phyloP scores from a whole-genome alignment of 2,797 vertebrate genomes.

The Mareca penelope region DNA sequence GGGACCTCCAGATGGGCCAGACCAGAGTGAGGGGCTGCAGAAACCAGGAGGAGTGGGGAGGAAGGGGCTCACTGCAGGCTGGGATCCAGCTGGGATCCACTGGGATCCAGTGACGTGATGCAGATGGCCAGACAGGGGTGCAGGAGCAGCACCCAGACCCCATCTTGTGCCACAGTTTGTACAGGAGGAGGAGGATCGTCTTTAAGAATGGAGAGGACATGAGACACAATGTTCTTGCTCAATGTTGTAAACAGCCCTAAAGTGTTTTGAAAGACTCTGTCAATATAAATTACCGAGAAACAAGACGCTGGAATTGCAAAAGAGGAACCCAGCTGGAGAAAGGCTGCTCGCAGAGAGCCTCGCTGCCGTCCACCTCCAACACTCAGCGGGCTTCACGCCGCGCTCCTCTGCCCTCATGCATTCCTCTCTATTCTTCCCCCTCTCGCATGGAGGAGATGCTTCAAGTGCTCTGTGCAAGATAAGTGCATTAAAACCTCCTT shows the following conservation, averaged over 20 bases:
- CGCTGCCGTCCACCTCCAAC: background rate
- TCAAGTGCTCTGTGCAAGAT: background rate
- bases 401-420: background rate
- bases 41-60: background rate
- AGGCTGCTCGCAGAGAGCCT: slow-evolving; percentile 22
- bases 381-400: background rate
- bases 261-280: slow-evolving; percentile 77
- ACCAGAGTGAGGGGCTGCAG: background rate
- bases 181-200: background rate
- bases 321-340: slow-evolving; percentile 54
- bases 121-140: background rate
- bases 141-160: background rate
- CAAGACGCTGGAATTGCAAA: slow-evolving; percentile 59
- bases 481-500: slow-evolving; percentile 8
- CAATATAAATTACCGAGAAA: slow-evolving; percentile 62
- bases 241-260: slow-evolving; percentile 72
- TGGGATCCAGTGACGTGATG: background rate
- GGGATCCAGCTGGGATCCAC: no score
- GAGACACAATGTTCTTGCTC: slow-evolving; percentile 75
- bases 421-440: slow-evolving; percentile 38
- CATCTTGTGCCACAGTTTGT: fast-evolving
- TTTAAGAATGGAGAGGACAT: slow-evolving; percentile 62
- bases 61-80: background rate
- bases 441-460: background rate
- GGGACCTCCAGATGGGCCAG: background rate